Base-by-base conservation (phyloP, 53 echinoderm and acorn worm species). In the Stichopus horrens region DNA sequence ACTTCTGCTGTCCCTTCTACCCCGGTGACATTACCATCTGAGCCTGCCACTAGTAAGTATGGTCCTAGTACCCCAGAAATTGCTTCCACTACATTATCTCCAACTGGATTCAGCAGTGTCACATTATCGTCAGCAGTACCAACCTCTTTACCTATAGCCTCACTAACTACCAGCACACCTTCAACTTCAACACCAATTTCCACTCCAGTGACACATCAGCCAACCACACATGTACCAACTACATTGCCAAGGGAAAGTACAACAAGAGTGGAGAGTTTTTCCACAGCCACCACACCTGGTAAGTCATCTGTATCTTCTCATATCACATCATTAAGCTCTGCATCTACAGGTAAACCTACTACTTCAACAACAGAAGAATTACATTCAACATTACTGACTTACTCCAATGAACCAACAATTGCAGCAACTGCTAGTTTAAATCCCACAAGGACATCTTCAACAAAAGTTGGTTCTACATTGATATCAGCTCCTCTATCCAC, bases 401-500 rank as follows among this genome's bases (percentile, higher is more conserved):
- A 0, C 37, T 37, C 63, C 63, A 63, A 16, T 63, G 63, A 63
- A 13, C 16, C 16, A 16, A 63, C 63, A 63, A 7, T 10, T 8
- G 5, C 63, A 63, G 16, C 63, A 13, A 10, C 63, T 13, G 63
- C 63, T 63, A 63, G 63, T 63, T 7, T 63, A 8, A 7, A 10
- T 13, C 63, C 16, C 63, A 63, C 63, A 63, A 16, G 11, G 63
- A 63, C 63, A 63, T 16, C 63, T 63, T 16, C 63, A 10, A 13
- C 63, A 63, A 63, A 63, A 13, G 4, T 16, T 13, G 63, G 63
- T 63, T 63, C 5, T 16, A 68, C 79, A 23, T 16, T 21, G 5
- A 18, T 88, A 4, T 66, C 91, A 55, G 52, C 87, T 21, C 9
- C 67, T 54, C n/a, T 68, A 8, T 53, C 91, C 16, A 91, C 91